These are phyloP conservation scores for Orchesella cincta DNA, from an alignment of 1,140 invertebrate genomes.

Conservation along the genomic window DNA sequence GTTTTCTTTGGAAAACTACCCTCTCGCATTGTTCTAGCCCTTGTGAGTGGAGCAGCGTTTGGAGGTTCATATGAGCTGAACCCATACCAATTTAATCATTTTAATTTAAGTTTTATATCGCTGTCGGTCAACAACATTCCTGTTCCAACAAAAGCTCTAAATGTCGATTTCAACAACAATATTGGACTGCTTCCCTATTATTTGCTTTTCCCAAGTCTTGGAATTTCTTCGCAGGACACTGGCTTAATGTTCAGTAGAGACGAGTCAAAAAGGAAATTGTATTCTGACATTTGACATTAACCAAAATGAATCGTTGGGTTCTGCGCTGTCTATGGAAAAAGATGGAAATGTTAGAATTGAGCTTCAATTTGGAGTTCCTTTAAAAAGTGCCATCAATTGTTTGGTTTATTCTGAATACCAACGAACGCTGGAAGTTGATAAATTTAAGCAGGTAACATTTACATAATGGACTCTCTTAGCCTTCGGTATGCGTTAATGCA, in stretches of 20 bases:
- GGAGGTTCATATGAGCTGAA: constrained; percentile 54
- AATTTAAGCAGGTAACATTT: constrained; percentile 23
- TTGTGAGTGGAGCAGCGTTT: constrained; percentile 56
- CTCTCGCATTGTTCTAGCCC: constrained; percentile 55
- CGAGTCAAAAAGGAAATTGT: constrained; percentile 24
- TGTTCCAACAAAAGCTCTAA: constrained; percentile 37
- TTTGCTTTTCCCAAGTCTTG: constrained; percentile 36
- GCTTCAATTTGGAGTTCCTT: constrained; percentile 26
- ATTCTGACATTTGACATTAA: constrained; percentile 41
- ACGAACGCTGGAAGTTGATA: constrained; percentile 35
- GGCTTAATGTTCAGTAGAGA: constrained; percentile 23
- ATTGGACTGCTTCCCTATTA: constrained; percentile 39
- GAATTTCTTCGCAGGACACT: constrained; percentile 33
- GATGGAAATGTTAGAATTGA: constrained; percentile 39
- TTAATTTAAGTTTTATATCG: constrained; percentile 49
- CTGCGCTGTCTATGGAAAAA: constrained; percentile 32
- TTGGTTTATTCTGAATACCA: constrained; percentile 36
- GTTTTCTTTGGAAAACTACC: constrained; percentile 53
- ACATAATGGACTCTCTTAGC: constrained; percentile 28
- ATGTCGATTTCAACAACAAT: constrained; percentile 33
- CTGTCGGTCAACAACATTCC: constrained; percentile 41
- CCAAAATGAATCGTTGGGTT: not conserved
- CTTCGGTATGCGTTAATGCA: not conserved
- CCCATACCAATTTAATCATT: constrained; percentile 56
- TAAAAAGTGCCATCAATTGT: constrained; percentile 37